These are phyloP conservation scores for Ptychoptera albimana DNA, from an alignment of 2,888 invertebrate species.

Conservation along the genomic window DNA sequence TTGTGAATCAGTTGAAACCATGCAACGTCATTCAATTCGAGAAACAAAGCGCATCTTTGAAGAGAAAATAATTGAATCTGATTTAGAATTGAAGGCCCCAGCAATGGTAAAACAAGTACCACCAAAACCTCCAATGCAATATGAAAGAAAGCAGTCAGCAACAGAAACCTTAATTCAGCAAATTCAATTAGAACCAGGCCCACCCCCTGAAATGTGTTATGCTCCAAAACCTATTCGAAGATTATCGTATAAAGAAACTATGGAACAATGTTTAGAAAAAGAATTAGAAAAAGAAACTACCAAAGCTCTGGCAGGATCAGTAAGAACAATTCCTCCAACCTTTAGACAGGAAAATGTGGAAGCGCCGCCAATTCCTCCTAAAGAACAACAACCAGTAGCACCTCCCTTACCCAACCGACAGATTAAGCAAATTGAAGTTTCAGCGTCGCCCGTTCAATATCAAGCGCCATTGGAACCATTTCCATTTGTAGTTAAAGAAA, in stretches of 20 bases:
- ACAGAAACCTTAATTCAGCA: constrained; percentile 31
- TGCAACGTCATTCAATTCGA: constrained; percentile 17
- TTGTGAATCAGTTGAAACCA: constrained; percentile 18
- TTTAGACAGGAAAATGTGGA: constrained; percentile 15
- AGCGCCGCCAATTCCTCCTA: constrained; percentile 28
- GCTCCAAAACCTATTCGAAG: constrained; percentile 36
- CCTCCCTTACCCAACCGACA: constrained; percentile 27
- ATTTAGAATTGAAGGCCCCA: constrained; percentile 31
- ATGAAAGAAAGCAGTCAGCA: constrained; percentile 18
- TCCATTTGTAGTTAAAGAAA: constrained; percentile 22
- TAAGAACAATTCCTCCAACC: constrained; percentile 36
- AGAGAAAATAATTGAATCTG: constrained; percentile 14
- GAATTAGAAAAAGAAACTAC: constrained; percentile 35
- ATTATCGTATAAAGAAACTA: constrained; percentile 39
- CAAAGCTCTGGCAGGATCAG: constrained; percentile 36
- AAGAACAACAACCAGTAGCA: constrained; percentile 28
- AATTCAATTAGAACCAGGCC: constrained; percentile 43
- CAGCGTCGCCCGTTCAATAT: constrained; percentile 14
- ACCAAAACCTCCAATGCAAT: constrained; percentile 10
- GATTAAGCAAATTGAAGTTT: constrained; percentile 10
- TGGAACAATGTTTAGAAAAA: constrained; percentile 39
- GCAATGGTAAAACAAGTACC: constrained; percentile 26
- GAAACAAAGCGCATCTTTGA: constrained; percentile 20
- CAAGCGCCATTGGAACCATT: constrained; percentile 28
- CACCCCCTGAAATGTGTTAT: constrained; percentile 50